These are phyloP conservation scores for Chrysaora quinquecirrha DNA, from an alignment of 30 jellyfish, hydroid and myxozoan species.

Conservation along the genomic window DNA sequence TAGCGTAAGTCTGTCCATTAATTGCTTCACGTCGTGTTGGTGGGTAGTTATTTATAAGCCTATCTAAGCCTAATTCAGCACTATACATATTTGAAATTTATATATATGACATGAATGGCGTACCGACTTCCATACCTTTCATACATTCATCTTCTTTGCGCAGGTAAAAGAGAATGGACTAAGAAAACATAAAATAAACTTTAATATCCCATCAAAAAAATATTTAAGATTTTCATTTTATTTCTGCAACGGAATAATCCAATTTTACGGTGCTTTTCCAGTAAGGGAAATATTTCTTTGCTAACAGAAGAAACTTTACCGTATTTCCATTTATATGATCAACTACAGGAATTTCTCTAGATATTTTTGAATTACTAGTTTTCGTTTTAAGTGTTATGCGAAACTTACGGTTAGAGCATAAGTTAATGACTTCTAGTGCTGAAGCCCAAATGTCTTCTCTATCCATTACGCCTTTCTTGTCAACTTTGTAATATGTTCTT, in stretches of 20 bases:
- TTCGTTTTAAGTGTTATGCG: neutral
- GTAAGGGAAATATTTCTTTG: slow-evolving; percentile 24
- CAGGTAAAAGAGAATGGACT: too few relatives aligned
- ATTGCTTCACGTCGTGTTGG: too few relatives aligned
- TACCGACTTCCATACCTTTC: too few relatives aligned
- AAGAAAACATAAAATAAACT: too few relatives aligned
- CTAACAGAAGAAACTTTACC: slow-evolving; percentile 20
- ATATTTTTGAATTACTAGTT: slow-evolving; percentile 15
- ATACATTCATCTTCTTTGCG: too few relatives aligned
- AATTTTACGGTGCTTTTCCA: slow-evolving; percentile 39
- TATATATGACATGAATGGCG: too few relatives aligned
- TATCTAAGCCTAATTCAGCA: too few relatives aligned
- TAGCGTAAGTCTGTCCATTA: too few relatives aligned
- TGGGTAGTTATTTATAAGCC: too few relatives aligned
- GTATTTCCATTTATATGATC: neutral
- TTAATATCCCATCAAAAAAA: too few relatives aligned
- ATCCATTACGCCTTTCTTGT: neutral
- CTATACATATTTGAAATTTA: too few relatives aligned
- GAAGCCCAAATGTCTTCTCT: neutral
- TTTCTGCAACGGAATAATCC: neutral
- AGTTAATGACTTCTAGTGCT: slow-evolving; percentile 28
- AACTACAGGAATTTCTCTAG: slow-evolving; percentile 7
- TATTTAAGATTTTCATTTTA: too few relatives aligned
- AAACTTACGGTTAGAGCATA: neutral
- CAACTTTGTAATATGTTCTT: neutral